Base-by-base conservation (phyloP, 1,140 invertebrate genomes). In the Cotesia chilonis region DNA sequence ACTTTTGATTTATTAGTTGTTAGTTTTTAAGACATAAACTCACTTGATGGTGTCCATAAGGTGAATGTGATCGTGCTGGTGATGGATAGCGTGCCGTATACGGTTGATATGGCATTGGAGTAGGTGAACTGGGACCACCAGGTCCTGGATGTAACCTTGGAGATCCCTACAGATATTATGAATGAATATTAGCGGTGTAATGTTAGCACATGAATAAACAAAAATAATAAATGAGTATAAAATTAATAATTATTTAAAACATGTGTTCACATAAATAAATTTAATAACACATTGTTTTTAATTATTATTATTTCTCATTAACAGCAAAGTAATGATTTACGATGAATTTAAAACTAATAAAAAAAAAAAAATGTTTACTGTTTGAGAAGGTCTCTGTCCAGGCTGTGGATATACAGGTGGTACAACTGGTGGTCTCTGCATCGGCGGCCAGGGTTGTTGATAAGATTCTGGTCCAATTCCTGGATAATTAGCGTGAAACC, bases 31-130 rank as follows among this genome's bases (percentile, higher is more conserved):
- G 3, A 57, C 12, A 67, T 67, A 20, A 37, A 20, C 54, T 66
- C 69, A 87, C 85, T 80, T 88, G 88, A 81, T 89, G 88, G 80
- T 88, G 85, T 74, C 84, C 84, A 75, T 89, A 89, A 20, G 88
- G 87, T 71, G 87, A 84, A 73, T 88, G 87, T 65, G 88, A 84
- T 81, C 86, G 82, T 52, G 84, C 68, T 74, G 86, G 85, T 77
- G 86, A 84, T 64, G 85, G 80, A 75, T 85, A 87, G 75, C 85
- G 85, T 79, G 85, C 84, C 70, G 81, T 81, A 70, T 86, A 87
- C 70, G 84, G 83, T 79, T 84, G 84, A 83, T 87, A 86, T 81
- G 84, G 81, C 84, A 86, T 83, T 68, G 85, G 81, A 65, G 85
- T 85, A 70, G 85, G 84, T 71, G 85, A 86, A 81, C 81, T 86